These are phyloP conservation scores for Acanthurus lineatus DNA, from an alignment of 2,797 vertebrate genomes.

Conservation along the genomic window DNA sequence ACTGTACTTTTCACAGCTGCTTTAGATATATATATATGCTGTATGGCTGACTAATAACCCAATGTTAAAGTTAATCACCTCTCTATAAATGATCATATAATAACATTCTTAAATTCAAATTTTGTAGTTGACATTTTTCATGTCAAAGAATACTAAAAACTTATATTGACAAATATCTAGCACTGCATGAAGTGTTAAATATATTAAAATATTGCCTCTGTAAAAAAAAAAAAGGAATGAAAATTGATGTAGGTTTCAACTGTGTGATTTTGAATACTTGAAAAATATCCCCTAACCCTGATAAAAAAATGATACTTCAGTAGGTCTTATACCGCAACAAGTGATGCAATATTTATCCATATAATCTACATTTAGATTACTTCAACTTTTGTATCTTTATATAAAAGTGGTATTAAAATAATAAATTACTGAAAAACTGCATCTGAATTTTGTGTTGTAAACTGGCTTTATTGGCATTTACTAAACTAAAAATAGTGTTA, in stretches of 20 bases:
- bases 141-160: background rate
- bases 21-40: background rate
- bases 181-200: background rate
- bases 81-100: background rate
- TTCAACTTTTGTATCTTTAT: background rate
- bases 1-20: background rate
- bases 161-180: too few relatives aligned
- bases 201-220: background rate
- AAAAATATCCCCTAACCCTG: too few relatives aligned
- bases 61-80: background rate
- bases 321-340: background rate
- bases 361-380: slow-evolving; percentile 10
- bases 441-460: background rate
- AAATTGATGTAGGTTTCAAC: background rate
- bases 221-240: slow-evolving; percentile 10
- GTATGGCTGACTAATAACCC: background rate
- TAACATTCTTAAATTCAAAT: background rate
- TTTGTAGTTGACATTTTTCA: background rate
- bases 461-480: slow-evolving; percentile 24
- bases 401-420: slow-evolving; percentile 28
- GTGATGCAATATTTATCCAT: slow-evolving; percentile 13
- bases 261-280: background rate
- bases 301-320: too few relatives aligned
- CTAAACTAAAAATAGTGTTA: slow-evolving; percentile 18
- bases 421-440: slow-evolving; percentile 12